Conservation (phyloP, 53 echinoderm and acorn worm species). For the Henricia sp. region DNA sequence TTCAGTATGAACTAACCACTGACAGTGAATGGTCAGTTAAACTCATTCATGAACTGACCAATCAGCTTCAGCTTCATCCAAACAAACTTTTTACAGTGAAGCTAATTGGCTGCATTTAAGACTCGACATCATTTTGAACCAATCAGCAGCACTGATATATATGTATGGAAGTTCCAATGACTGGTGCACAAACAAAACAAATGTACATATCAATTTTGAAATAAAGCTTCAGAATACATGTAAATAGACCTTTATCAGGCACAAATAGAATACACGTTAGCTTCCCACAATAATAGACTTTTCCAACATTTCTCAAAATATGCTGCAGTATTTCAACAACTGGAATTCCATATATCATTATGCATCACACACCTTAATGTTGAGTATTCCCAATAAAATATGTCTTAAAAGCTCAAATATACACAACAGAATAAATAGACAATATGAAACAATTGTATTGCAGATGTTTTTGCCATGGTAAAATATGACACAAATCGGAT, state of each 20-base stretch:
- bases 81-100: no score
- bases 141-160: no score
- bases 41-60: no score
- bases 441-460: conserved; percentile 8
- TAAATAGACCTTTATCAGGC: conserved; percentile 32
- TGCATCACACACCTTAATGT: conserved; percentile 58
- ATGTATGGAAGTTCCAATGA: no score
- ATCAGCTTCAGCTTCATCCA: no score
- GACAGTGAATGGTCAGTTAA: no score
- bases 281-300: neutral
- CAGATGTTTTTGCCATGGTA: conserved; percentile 9
- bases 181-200: no score
- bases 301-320: conserved; percentile 20
- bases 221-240: neutral
- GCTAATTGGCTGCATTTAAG: no score
- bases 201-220: no score
- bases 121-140: no score
- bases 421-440: conserved; percentile 50
- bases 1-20: no score
- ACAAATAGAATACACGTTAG: conserved; percentile 36
- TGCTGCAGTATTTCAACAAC: conserved; percentile 33
- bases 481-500: no score
- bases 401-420: conserved; percentile 52
- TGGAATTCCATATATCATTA: conserved; percentile 42
- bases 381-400: conserved; percentile 37